Evolutionary conservation across 2,888 invertebrate genomes (phyloP).

Genomic region (Rhagonycha lutea): DNA sequence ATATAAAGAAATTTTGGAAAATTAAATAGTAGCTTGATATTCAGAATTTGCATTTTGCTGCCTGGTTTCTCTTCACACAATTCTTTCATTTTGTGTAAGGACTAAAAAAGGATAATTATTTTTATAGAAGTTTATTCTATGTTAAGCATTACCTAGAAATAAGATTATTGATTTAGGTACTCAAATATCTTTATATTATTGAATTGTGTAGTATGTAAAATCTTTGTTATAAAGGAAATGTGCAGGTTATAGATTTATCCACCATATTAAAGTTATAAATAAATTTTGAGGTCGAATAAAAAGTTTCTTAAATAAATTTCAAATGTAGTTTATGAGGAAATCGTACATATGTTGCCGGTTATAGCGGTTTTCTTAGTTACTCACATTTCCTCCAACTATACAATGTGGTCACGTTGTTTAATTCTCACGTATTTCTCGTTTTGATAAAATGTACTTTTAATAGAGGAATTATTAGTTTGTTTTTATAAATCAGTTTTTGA

Average conservation of each 20-base stretch:
- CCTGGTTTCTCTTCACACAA: too few species aligned
- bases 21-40: not conserved
- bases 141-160: not conserved
- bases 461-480: not conserved
- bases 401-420: conserved; percentile 37
- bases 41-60: too few species aligned
- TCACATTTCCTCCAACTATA: conserved; percentile 27
- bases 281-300: conserved; percentile 25
- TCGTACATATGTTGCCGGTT: conserved; percentile 36
- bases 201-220: not conserved
- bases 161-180: not conserved
- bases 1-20: too few species aligned
- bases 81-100: too few species aligned
- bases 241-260: conserved; percentile 10
- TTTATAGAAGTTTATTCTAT: not conserved
- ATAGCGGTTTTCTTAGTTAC: conserved; percentile 30
- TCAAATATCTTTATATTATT: not conserved
- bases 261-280: conserved; percentile 26
- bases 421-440: conserved; percentile 24
- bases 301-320: conserved; percentile 22
- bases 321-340: conserved; percentile 23
- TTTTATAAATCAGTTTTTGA: not conserved
- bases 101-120: too few species aligned
- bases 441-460: not conserved
- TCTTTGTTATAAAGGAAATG: not conserved